Base-by-base conservation (phyloP, 2,797 vertebrate genomes). In the Graptemys geographica region DNA sequence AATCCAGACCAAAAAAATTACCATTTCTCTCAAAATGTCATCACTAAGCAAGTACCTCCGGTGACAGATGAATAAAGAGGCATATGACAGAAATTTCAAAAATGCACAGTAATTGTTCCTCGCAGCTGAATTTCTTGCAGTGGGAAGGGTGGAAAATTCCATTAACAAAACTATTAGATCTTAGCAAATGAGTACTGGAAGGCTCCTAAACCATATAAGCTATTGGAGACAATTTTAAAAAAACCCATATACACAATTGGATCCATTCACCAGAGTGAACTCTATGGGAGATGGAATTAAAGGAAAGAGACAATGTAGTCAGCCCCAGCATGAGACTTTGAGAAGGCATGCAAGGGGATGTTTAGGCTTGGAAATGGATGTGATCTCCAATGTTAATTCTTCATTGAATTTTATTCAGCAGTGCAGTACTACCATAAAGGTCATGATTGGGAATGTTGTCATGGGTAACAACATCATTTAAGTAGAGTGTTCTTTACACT, bases 231-330 rank as follows among this genome's bases (percentile, higher is more conserved):
- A 97, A 96, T 96, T 98, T 93, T 97, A 93, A 98, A 47, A 47
- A 98, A 98, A 98, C 97, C 98, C 98, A 97, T 98, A 97, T 98
- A 98, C 97, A 98, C 96, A 96, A 96, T 97, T 98, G 97, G 91
- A 97, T 97, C 97, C 98, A 98, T 98, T 98, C 97, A 98, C 97
- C 97, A 98, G 96, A 91, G 94, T 92, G 76, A 97, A 86, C 95
- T 97, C 87, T 97, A 81, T 97, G 95, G 93, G 95, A 96, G 96
- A 97, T 97, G 94, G 88, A 41, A 31, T 97, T 95, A 97, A 96
- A 94, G 88, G 49, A 83, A 92, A 79, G 87, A 72, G 84, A 96
- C 90, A 94, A 92, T 97, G 94, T 97, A 97, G 95, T 94, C 92
- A 98, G 97, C 93, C 97, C 97, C 97, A 97, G 96, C 96, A 97